These are phyloP conservation scores for Scaptomyza caliginosa DNA, from an alignment of 2,888 invertebrate genomes.

Conservation along the genomic window DNA sequence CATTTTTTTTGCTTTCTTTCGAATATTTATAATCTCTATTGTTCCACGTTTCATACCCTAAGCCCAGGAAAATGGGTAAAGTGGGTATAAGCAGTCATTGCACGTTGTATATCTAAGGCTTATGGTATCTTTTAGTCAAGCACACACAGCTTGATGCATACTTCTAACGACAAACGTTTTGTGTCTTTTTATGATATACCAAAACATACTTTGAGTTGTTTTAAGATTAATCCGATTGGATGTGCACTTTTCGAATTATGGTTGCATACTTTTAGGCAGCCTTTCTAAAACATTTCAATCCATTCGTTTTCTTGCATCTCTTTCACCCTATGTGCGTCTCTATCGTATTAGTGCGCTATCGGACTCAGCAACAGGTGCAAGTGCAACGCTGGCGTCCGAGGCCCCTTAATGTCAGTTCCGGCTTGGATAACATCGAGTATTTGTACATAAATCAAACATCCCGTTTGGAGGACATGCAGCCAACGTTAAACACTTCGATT, in stretches of 20 bases:
- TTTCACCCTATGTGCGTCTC: neutral
- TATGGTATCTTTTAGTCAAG: no score
- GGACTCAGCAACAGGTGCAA: constrained; percentile 50
- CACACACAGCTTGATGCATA: no score
- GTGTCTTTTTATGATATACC: no score
- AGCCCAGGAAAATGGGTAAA: no score
- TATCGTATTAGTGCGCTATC: constrained; percentile 35
- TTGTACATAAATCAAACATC: constrained; percentile 47
- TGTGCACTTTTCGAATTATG: neutral
- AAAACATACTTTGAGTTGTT: no score
- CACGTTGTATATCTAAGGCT: no score
- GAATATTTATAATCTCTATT: neutral
- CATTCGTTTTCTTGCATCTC: neutral
- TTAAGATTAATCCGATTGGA: no score
- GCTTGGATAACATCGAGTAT: constrained; percentile 36
- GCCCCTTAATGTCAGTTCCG: constrained; percentile 23
- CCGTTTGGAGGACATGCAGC: constrained; percentile 52
- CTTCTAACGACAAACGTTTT: no score
- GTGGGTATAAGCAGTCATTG: no score
- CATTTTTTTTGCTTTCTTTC: neutral
- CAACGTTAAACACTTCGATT: constrained; percentile 51
- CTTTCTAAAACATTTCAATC: neutral
- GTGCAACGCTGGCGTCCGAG: constrained; percentile 46
- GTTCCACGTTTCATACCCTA: no score
- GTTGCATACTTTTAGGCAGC: constrained; percentile 47